Base-by-base conservation (phyloP, 2,797 vertebrate genomes). In the Mus caroli region DNA sequence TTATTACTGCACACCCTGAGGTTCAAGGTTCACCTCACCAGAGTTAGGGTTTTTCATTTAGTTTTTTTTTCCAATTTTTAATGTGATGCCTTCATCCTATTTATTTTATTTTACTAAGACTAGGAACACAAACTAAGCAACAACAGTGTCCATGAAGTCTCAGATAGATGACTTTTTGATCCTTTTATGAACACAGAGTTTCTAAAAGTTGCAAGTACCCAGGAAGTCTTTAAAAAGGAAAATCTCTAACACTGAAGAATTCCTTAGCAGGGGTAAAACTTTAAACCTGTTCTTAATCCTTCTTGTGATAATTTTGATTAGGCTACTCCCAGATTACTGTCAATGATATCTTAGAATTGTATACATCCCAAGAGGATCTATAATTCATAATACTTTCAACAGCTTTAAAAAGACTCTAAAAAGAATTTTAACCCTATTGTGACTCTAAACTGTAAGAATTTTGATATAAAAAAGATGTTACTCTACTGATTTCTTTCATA, bases 11-110 rank as follows among this genome's bases (percentile, higher is more conserved):
- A 24, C 69, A 95, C 90, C 50, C 88, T 97, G 12, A 95, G 26
- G 20, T 95, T 92, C n/a, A n/a, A 90, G 90, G 60, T 95, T 96
- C 43, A 92, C 40, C n/a, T 93, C 73, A 93, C 58, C n/a, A 69
- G 67, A 95, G 26, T 88, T 90, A 77, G 6, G 19, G 0, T 84
- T 94, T 82, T 96, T 94, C 62, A 90, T 90, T 93, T 92, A 91
- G 34, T 85, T 93, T 90, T 62, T 28, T 87, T 34, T 26, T 5
- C 13, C 3, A 67, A 58, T 88, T 96, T 9, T 28, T 93, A 76
- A 90, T 79, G 83, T 88, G 50, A 88, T 76, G 24, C 12, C 85
- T n/a, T 67, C 90, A 12, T 94, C 43, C n/a, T 69, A 60, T 58
- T 62, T 90, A 69, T 64, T 76, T 69, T 82, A 37, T 31, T 88